Conservation (phyloP, 2,113 vertebrate genomes). For the Cepphus grylle region DNA sequence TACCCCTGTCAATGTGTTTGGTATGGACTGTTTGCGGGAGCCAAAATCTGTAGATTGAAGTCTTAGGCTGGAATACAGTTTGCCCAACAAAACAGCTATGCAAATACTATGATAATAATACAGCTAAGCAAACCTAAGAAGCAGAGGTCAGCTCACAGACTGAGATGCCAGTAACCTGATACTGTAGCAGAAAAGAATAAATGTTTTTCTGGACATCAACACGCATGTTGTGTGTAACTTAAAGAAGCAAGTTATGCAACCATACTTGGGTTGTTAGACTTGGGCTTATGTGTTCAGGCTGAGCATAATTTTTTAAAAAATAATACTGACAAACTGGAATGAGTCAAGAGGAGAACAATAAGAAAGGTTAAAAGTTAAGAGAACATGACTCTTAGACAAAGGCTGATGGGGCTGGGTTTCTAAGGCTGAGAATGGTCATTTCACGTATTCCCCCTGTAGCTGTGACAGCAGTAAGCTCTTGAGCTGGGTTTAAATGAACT, state of each 20-base stretch:
- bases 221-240: rapidly evolving
- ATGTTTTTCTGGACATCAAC: background rate
- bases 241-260: background rate
- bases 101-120: background rate
- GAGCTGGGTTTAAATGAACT: background rate
- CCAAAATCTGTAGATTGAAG: background rate
- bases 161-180: background rate
- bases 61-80: background rate
- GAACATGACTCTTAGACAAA: background rate
- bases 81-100: background rate
- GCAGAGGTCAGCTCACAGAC: background rate
- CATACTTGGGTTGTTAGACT: rapidly evolving
- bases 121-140: background rate
- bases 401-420: background rate
- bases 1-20: background rate
- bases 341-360: background rate
- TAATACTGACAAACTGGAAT: background rate
- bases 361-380: background rate
- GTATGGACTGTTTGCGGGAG: background rate
- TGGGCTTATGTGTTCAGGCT: background rate
- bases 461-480: background rate
- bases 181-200: background rate
- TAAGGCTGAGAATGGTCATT: background rate
- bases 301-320: background rate
- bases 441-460: background rate